Base-by-base conservation (phyloP, 2,113 vertebrate genomes). In the Saimiri boliviensis region DNA sequence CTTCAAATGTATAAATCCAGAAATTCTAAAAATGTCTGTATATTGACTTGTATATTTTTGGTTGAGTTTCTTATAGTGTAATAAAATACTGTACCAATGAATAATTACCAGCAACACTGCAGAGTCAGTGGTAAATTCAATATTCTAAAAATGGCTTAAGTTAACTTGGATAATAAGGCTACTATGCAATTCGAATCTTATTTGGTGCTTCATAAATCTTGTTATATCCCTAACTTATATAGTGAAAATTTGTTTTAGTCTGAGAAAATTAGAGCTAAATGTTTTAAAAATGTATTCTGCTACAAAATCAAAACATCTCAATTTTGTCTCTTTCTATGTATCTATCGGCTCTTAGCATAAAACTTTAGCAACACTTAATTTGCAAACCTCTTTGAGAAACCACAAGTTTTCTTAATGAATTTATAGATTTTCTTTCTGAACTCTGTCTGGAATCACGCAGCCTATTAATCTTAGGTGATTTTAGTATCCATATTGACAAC, bases 351-450 rank as follows among this genome's bases (percentile, higher is more conserved):
- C 19, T 95, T 58, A 79, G 20, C n/a, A 25, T 82, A n/a, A 21
- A 94, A 89, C 32, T 42, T 95, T 89, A 68, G 86, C 12, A 96
- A 95, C 37, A n/a, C 54, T 93, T 47, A 97, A 98, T 98, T 98
- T 97, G 97, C 40, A 94, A 91, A 79, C 37, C 54, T 97, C 54
- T 56, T 96, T 91, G 40, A 93, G 86, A 91, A 98, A 96, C 63
- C 70, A 94, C 27, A 94, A 4, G 13, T 95, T 97, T 98, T 83
- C 80, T 98, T 97, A 98, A 98, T 97, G 96, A 97, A 98, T 97
- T 94, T 98, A 97, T 97, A 90, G 95, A 98, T 98, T 98, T 98
- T 97, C 83, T 94, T 98, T 96, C 92, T 97, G 80, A 87, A 27
- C 35, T 96, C 23, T 71, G 58, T 91, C 54, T 97, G 58, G 60